Conservation (phyloP, 2,113 vertebrate species). For the Ptilonorhynchus violaceus region DNA sequence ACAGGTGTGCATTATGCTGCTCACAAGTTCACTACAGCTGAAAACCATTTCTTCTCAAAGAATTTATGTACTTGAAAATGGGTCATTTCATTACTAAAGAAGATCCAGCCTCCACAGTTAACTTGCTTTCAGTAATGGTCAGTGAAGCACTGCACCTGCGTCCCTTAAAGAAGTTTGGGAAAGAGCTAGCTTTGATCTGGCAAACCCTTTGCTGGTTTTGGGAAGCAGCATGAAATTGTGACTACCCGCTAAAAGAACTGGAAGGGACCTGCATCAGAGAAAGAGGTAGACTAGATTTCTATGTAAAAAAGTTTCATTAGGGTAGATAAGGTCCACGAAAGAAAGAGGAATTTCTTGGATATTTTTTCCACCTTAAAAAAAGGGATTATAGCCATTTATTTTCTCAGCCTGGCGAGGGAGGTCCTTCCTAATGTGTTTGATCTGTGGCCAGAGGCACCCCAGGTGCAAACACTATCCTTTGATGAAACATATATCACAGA, state of each 20-base stretch:
- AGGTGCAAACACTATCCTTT: not conserved
- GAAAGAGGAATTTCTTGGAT: not conserved
- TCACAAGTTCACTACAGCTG: not conserved
- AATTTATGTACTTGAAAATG: not conserved
- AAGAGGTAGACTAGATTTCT: not conserved
- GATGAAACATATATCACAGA: not conserved
- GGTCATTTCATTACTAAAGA: not conserved
- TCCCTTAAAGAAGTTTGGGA: not conserved
- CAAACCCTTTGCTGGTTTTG: not conserved
- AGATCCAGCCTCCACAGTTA: not conserved
- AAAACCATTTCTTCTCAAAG: not conserved
- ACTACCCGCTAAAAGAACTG: not conserved
- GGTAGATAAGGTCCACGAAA: not conserved
- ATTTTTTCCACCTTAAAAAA: not conserved
- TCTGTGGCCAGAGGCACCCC: not conserved
- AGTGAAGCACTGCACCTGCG: accelerated
- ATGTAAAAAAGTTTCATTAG: not conserved
- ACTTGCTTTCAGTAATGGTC: not conserved
- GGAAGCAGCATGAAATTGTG: not conserved
- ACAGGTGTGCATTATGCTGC: not conserved
- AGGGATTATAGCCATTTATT: not conserved
- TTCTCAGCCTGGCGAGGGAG: not conserved
- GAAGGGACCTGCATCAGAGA: not conserved
- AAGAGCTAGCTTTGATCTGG: not conserved
- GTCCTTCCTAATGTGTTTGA: not conserved